Conservation (phyloP, 2,888 invertebrate genomes). For the Cabera pusaria region DNA sequence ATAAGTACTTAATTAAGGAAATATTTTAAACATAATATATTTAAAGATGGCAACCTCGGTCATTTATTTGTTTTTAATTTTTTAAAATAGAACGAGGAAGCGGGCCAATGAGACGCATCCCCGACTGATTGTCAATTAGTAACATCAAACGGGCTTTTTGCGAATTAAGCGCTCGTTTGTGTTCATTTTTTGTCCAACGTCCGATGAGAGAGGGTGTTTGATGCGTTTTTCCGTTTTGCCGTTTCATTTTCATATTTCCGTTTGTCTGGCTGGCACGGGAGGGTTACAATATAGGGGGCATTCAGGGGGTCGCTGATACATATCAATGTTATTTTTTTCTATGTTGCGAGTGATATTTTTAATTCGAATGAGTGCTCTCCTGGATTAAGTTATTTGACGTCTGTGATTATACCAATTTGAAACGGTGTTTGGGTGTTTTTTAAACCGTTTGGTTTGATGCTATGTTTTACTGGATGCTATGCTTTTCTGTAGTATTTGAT, state of each 20-base stretch:
- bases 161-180: conserved; percentile 81
- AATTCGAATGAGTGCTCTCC: conserved; percentile 31
- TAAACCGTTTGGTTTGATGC: too few relatives aligned
- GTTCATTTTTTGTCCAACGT: conserved; percentile 76
- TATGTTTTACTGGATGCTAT: too few relatives aligned
- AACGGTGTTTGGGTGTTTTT: too few relatives aligned
- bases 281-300: conserved; percentile 52
- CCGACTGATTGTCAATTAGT: conserved; percentile 82
- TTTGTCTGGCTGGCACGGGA: conserved; percentile 65
- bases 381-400: conserved; percentile 9
- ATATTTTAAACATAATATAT: conserved; percentile 26
- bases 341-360: conserved; percentile 30
- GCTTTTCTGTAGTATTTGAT: too few relatives aligned
- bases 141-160: conserved; percentile 84
- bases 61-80: conserved; percentile 81
- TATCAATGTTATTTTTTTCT: conserved; percentile 27
- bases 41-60: conserved; percentile 62
- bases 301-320: conserved; percentile 17
- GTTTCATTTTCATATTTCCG: conserved; percentile 83
- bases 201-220: conserved; percentile 62
- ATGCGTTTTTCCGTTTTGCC: conserved; percentile 78
- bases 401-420: too few relatives aligned
- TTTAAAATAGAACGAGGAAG: conserved; percentile 76
- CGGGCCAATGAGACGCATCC: conserved; percentile 80
- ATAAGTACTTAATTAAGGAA: too few relatives aligned